Base-by-base conservation (phyloP, 2,113 vertebrate species). In the Rallus limicola region DNA sequence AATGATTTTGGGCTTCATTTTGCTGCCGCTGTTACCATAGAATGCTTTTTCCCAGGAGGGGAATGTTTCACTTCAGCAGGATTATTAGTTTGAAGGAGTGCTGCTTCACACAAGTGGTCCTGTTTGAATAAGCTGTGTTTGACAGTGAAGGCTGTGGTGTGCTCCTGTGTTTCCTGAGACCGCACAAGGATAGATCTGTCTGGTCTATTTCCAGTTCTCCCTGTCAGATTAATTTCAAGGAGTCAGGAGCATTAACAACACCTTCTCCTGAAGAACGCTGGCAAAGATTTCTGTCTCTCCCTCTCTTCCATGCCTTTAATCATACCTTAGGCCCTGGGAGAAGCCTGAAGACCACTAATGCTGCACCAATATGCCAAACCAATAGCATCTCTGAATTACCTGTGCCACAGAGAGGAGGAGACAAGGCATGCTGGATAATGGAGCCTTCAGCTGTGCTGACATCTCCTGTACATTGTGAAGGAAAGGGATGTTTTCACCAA, bases 201-300 rank as follows among this genome's bases (percentile, higher is more conserved):
- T 67, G 78, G 63, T 58, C 50, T 82, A n/a, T 90, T 88, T 94
- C 44, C 79, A 80, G n/a, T 74, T 87, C 82, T 53, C 79, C 69
- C 55, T 76, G 67, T 82, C 89, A 90, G 89, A 69, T 85, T 95
- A 95, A 85, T 90, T 90, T 90, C 78, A 82, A 92, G 87, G 75
- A 95, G 65, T 50, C 10, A 4, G 34, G 63, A 85, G 44, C 58
- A 89, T 89, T 91, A 87, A 64, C 36, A 72, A 23, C 38, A 50
- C 65, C 56, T 87, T 87, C 1, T 2, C 21, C 80, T 92, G 56
- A 76, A 92, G 55, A 91, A 15, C 19, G 6, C 25, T 90, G 70
- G 67, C 77, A 90, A 72, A 31, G 78, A 65, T 89, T 85, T 65
- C 19, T 62, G 11, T 62, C 29, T 95, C 62, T 84, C 36, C 7